Evolutionary conservation across 1,140 invertebrate species (phyloP), one percentile per base, ranked within the genome.

Genomic region (Lineus longissimus): DNA sequence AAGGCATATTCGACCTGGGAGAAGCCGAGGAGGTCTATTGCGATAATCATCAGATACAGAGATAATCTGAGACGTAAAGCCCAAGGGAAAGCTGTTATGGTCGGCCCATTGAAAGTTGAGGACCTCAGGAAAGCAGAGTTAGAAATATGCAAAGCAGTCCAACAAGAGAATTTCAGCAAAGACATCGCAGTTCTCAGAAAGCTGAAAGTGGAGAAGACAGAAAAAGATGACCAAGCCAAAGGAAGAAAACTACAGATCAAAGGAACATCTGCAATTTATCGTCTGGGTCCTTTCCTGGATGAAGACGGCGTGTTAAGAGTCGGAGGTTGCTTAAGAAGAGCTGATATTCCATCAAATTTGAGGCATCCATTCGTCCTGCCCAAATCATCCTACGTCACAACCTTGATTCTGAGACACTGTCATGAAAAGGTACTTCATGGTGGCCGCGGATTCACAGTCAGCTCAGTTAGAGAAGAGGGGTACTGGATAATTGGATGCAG

Each of bases 291-390:
- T 4, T 36, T 27, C n/a, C 7, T 45, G 17, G 23, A 33, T 57
- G 58, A 59, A 15, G 2, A 59, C 11, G 58, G 58, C 2, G n/a
- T 59, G 11, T 13, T 59, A 4, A 36, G 58, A 36, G 40, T 59
- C 15, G 58, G 69, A 27, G 71, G 71, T 2, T 22, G 71, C 1
- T 43, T 72, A 0, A 40, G 33, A 29, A 30, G 45, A 36, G 27
- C 23, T 19, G 19, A 25, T 17, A 6, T 64, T 1, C 1, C 30
- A 7, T 19, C 11, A 7, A n/a, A 54, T 9, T 47, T 45, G 31
- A 70, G 61, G 54, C 55, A 72, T 57, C 72, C 70, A 2, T 57
- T 70, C 2, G 65, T 72, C 23, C 43, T 73, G 15, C 70, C 68
- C 6, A 58, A 54, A 36, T 25, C 41, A 19, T 19, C 41, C 30